These are phyloP conservation scores for Epinephelus fuscoguttatus DNA, from an alignment of 2,113 vertebrate species.

Conservation along the genomic window DNA sequence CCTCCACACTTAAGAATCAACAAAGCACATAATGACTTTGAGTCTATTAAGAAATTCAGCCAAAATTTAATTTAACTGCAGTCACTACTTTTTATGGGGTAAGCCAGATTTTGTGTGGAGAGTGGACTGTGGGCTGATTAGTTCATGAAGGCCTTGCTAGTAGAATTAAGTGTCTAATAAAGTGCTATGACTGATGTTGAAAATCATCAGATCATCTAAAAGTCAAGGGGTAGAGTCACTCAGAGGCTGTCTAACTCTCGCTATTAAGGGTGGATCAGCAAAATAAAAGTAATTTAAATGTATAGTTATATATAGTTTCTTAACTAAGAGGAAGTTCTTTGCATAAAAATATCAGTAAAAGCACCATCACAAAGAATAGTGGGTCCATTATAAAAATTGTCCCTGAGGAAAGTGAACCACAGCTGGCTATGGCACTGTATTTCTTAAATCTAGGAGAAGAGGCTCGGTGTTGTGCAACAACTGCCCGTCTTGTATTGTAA, in stretches of 20 bases:
- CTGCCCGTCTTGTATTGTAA: slow-evolving; percentile 17
- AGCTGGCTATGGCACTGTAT: neutral
- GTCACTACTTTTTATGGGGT: slow-evolving; percentile 31
- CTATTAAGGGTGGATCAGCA: slow-evolving; percentile 6
- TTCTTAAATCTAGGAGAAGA: slow-evolving; percentile 1
- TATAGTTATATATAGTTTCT: neutral
- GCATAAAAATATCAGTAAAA: slow-evolving; percentile 18
- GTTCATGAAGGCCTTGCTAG: slow-evolving; percentile 16
- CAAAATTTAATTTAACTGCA: slow-evolving; percentile 66
- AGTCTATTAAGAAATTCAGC: slow-evolving; percentile 66
- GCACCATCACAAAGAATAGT: neutral
- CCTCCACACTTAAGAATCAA: slow-evolving; percentile 94
- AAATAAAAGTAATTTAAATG: neutral
- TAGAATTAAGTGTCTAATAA: slow-evolving; percentile 50
- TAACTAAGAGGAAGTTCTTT: neutral
- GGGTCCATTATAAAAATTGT: neutral
- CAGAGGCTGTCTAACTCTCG: neutral
- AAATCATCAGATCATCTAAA: slow-evolving; percentile 24
- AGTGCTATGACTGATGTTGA: slow-evolving; percentile 40
- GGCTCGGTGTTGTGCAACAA: slow-evolving; percentile 17
- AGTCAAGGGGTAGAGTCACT: neutral
- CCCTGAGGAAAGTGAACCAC: slow-evolving; percentile 1
- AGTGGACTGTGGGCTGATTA: slow-evolving; percentile 34
- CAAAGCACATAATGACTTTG: slow-evolving; percentile 93
- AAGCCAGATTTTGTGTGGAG: slow-evolving; percentile 30